Evolutionary conservation across 2,113 vertebrate genomes (phyloP).

Genomic region (Gallinago jamesoni): DNA sequence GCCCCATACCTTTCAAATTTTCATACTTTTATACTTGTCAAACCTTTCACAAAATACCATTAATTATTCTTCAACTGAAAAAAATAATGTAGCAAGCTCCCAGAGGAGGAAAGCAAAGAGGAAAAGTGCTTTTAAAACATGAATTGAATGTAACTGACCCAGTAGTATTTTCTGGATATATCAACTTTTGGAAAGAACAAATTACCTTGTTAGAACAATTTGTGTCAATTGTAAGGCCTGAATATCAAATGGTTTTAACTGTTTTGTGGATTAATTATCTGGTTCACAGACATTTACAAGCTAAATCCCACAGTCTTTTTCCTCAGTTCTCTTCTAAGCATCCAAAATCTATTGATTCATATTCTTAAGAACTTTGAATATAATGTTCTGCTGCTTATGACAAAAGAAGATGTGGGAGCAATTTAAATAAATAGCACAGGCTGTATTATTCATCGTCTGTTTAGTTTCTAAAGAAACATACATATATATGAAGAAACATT

Average conservation of each 20-base stretch:
- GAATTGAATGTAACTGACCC: background rate
- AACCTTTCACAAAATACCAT: background rate
- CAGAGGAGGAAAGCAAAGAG: background rate
- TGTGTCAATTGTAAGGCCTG: background rate
- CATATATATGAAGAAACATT: background rate
- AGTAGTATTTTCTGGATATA: background rate
- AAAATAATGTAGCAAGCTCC: background rate
- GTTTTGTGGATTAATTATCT: background rate
- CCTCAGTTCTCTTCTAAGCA: background rate
- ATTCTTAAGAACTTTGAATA: background rate
- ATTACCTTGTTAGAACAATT: background rate
- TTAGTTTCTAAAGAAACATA: background rate
- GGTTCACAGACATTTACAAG: background rate
- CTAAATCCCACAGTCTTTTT: background rate
- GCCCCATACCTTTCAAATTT: background rate
- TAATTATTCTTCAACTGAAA: background rate
- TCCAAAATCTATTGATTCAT: background rate
- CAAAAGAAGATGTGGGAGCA: background rate
- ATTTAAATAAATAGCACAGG: background rate
- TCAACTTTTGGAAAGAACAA: background rate
- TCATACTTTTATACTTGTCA: background rate
- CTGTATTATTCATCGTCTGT: background rate
- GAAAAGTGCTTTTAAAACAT: background rate
- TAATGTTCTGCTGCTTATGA: background rate
- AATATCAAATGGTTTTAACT: background rate